Conservation (phyloP, 2,797 vertebrate genomes). For the Graptemys geographica region DNA sequence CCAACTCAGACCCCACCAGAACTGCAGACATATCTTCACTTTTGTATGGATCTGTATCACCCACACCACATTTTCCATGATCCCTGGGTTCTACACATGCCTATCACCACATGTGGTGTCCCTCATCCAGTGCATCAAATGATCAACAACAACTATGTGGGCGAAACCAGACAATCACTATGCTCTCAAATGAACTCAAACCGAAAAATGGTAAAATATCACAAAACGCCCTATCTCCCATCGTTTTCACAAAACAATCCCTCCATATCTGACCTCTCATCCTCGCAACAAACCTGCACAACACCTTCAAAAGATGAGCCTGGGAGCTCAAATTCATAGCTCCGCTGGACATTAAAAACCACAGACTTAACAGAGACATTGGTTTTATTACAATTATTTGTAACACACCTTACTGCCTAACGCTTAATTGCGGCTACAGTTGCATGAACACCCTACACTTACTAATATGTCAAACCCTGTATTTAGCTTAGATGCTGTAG, state of each 20-base stretch:
- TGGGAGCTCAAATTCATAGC: not conserved
- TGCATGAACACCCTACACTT: not conserved
- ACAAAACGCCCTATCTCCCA: not conserved
- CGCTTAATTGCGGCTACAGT: not conserved
- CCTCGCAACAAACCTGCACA: not conserved
- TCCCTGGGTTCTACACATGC: not conserved
- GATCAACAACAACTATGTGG: not conserved
- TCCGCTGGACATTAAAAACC: not conserved
- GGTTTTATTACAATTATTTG: not conserved
- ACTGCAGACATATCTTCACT: too few relatives aligned
- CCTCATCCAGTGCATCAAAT: not conserved
- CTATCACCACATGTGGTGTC: not conserved
- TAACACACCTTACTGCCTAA: not conserved
- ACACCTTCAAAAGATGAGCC: not conserved
- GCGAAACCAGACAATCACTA: not conserved
- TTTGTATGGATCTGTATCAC: too few relatives aligned
- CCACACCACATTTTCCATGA: not conserved
- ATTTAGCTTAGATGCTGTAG: not conserved
- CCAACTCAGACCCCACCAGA: too few relatives aligned
- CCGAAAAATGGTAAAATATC: not conserved
- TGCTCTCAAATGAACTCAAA: too few relatives aligned
- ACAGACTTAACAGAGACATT: not conserved
- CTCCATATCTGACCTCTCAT: not conserved
- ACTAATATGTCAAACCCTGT: not conserved
- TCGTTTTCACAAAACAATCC: not conserved